Evolutionary conservation across 2,888 invertebrate genomes (phyloP).

Genomic region (Agrilus cyanescens): DNA sequence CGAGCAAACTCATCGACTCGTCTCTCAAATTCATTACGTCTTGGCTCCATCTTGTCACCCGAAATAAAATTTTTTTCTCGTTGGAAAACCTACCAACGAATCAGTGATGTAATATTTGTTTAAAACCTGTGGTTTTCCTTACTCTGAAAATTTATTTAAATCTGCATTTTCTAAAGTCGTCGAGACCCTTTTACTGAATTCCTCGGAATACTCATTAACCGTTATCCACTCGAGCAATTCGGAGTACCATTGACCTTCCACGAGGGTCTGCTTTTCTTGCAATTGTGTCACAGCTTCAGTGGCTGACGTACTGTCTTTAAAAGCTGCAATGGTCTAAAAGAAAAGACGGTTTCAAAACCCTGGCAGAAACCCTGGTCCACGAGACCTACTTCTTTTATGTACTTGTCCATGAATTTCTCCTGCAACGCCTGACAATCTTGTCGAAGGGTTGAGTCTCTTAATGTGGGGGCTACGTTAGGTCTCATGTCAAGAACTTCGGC

Average conservation of each 20-base stretch:
- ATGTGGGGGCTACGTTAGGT: slow-evolving; percentile 35
- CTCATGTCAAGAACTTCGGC: slow-evolving; percentile 37
- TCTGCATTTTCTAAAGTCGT: slow-evolving; percentile 17
- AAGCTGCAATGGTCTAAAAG: slow-evolving; percentile 14
- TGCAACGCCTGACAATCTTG: slow-evolving; percentile 42
- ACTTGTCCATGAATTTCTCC: slow-evolving; percentile 44
- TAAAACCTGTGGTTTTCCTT: no score
- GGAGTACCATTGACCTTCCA: slow-evolving; percentile 34
- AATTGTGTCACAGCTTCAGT: slow-evolving; percentile 15
- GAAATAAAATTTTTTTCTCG: slow-evolving; percentile 19
- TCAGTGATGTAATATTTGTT: not conserved
- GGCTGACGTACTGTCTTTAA: slow-evolving; percentile 15
- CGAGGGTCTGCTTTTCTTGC: slow-evolving; percentile 20
- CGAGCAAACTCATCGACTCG: slow-evolving; percentile 23
- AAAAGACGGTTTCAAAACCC: not conserved
- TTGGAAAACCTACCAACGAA: slow-evolving; percentile 8
- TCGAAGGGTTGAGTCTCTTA: slow-evolving; percentile 38
- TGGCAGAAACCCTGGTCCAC: not conserved
- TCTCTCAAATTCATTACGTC: slow-evolving; percentile 26
- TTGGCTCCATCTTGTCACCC: slow-evolving; percentile 26
- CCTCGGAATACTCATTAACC: slow-evolving; percentile 21
- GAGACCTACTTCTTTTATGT: slow-evolving; percentile 21
- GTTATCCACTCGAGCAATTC: slow-evolving; percentile 30
- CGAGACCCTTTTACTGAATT: slow-evolving; percentile 23
- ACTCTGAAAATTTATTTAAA: slow-evolving; percentile 3